Conservation (phyloP, 2,797 vertebrate species). For the Helicolenus hilgendorfi region DNA sequence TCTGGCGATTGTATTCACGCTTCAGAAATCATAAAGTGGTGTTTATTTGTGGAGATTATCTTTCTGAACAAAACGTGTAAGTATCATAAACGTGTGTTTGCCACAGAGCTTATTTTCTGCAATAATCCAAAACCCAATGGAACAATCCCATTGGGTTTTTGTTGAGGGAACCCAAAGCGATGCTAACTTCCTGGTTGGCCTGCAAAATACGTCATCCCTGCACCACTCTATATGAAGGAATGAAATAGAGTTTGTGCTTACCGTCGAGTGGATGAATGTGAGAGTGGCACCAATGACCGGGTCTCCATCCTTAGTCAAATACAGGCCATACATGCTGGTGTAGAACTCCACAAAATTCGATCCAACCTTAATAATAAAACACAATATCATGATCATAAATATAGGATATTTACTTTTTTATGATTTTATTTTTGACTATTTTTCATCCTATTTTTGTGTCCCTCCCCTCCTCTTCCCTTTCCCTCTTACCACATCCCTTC, state of each 20-base stretch:
- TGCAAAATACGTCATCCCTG: too few relatives aligned
- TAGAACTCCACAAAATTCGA: constrained; percentile 49
- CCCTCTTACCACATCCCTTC: constrained; percentile 46
- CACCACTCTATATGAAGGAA: background rate
- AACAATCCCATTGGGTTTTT: too few relatives aligned
- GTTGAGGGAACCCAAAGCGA: too few relatives aligned
- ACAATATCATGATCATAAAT: background rate
- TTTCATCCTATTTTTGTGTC: background rate
- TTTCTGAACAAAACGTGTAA: too few relatives aligned
- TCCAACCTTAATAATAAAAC: constrained; percentile 65
- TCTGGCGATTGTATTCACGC: too few relatives aligned
- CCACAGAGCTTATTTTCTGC: too few relatives aligned
- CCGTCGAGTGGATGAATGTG: constrained; percentile 72
- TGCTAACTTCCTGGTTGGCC: too few relatives aligned
- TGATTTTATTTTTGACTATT: background rate
- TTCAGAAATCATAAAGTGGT: too few relatives aligned
- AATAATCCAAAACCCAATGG: too few relatives aligned
- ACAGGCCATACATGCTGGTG: constrained; percentile 60
- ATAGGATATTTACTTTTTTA: background rate
- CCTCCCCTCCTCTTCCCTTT: background rate
- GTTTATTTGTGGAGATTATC: too few relatives aligned
- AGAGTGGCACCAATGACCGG: constrained; percentile 66
- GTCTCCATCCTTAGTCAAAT: background rate
- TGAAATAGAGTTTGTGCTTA: constrained; percentile 30
- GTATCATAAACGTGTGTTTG: too few relatives aligned